Base-by-base conservation (phyloP, 1,140 invertebrate genomes). In the Neoseiulus cucumeris region DNA sequence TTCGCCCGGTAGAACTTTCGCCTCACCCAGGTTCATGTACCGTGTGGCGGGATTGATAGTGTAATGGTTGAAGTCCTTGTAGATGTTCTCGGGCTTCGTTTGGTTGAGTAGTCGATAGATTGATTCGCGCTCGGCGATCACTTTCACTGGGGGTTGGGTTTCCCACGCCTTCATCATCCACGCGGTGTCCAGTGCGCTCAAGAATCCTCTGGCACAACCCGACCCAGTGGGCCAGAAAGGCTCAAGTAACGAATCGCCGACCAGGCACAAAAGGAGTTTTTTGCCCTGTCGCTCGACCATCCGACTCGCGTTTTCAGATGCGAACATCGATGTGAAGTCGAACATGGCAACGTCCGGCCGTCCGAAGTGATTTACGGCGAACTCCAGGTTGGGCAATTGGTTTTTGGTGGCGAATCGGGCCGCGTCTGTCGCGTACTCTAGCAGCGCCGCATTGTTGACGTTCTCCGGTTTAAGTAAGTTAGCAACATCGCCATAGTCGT, bases 331-430 rank as follows among this genome's bases (percentile, higher is more conserved):
- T 0, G 95, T 98, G 74, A 99, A 98, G 76, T 99, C 95, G 77
- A 99, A 99, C 83, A 98, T 92, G n/a, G 93, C 91, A 0, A 98
- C 89, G 77, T 98, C 95, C 1, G 92, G 87, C 74, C 96, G 88
- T 1, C 92, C 91, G 74, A 94, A 95, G 77, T 97, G 92, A 79
- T 98, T 98, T 0, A 95, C 87, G 1, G 95, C 93, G 78, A 96
- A 98, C 74, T 97, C 91, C 66, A 91, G 78, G 68, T 86, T 80
- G 39, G 88, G 85, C 77, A 98, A 83, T 73, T 88, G 83, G 73
- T 90, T 87, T 74, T 90, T 84, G 0, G 95, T 98, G 5, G 91
- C 91, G 78, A 95, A 96, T 73, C 93, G 83, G 0, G 95, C 95
- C 0, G 94, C 95, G 76, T 98, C 90, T 64, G 84, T 80, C 0